Evolutionary conservation across 2,888 invertebrate species (phyloP), one percentile per base, ranked within the genome.

Genomic region (Plagodis pulveraria): DNA sequence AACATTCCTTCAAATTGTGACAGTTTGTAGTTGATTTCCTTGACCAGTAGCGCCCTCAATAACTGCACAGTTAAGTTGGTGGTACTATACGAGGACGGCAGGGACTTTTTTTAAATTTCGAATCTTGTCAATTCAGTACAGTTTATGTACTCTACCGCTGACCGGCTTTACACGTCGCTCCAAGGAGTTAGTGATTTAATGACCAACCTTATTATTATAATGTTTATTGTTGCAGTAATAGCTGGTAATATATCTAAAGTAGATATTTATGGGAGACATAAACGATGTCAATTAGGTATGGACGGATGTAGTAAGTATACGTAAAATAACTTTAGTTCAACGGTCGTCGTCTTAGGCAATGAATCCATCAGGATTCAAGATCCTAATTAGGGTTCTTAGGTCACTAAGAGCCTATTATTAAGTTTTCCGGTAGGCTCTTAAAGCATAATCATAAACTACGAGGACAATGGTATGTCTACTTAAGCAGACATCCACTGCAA

Each of bases 151-250:
- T 67, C 33, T 50, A 22, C 22, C 58, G 49, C 56, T 56, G 62
- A 41, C 45, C 62, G 62, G 72, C 50, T 72, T 67, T 60, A 56
- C 67, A 58, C 56, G 65, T 70, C 65, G 68, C 74, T 74, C 42
- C 38, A 45, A 71, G 73, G 66, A 71, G 71, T 47, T 53, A 42
- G 56, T 71, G 69, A 71, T 74, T 68, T 74, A 77, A 74, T 67
- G 68, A 66, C 57, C 34, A 40, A 8, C 34, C 52, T 59, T 66
- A 55, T 61, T 68, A 67, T 74, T 74, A 67, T 66, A 63, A 68
- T 65, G 68, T 67, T 68, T 69, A 71, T 66, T 71, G 67, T 70
- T 63, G 53, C 48, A 63, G 65, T 66, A 69, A 73, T 70, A 58
- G 56, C 65, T 44, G n/a, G 63, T 62, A 70, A 69, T 71, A 69